Evolutionary conservation across 2,797 vertebrate genomes (phyloP).

Genomic region (Lagodon rhomboides): DNA sequence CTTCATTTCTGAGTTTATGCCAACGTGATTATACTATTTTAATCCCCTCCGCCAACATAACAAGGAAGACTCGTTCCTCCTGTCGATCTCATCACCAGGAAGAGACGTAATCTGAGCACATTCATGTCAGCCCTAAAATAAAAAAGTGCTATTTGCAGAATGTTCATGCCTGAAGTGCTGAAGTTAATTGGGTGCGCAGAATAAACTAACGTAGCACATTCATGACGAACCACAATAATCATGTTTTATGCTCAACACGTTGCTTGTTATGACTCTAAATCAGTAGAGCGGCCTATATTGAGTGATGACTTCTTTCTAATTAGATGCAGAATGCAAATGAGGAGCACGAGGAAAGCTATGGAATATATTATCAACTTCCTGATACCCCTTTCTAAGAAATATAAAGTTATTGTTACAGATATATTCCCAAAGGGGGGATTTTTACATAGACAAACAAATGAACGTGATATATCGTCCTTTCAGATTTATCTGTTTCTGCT

Average conservation of each 20-base stretch:
- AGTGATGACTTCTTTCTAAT: slow-evolving; percentile 75
- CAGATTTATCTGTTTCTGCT: slow-evolving; percentile 36
- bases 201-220: slow-evolving; percentile 65
- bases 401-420: slow-evolving; percentile 35
- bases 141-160: slow-evolving; percentile 52
- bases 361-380: slow-evolving; percentile 55
- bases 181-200: slow-evolving; percentile 77
- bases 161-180: slow-evolving; percentile 65
- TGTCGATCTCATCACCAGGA: slow-evolving; percentile 17
- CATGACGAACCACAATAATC: slow-evolving; percentile 66
- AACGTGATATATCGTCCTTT: slow-evolving; percentile 41
- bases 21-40: slow-evolving; percentile 18
- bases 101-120: slow-evolving; percentile 35
- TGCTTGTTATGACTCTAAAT: slow-evolving; percentile 72
- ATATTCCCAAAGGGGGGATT: slow-evolving; percentile 20
- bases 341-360: slow-evolving; percentile 40
- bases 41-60: neutral
- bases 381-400: slow-evolving; percentile 37
- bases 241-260: slow-evolving; percentile 67
- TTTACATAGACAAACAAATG: slow-evolving; percentile 53
- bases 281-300: slow-evolving; percentile 62
- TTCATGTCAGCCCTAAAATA: slow-evolving; percentile 21
- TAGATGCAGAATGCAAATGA: slow-evolving; percentile 77
- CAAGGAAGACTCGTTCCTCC: neutral
- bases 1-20: neutral